A percentile compares a stretch with the other conserved stretches of the same genome.
Conservation (phyloP, 2,797 vertebrate genomes). For the Syndactyla subalaris region DNA sequence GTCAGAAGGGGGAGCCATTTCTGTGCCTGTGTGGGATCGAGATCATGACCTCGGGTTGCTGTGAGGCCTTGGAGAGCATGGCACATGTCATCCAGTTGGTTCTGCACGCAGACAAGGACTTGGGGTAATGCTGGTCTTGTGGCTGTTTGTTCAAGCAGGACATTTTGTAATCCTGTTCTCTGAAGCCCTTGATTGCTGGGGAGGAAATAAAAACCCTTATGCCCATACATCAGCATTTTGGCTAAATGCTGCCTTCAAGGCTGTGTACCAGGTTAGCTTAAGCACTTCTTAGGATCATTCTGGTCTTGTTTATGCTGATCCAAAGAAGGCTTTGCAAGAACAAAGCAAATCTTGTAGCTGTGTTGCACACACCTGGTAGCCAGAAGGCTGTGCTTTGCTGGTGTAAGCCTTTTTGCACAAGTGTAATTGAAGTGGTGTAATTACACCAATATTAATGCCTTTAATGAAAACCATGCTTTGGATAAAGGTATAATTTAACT, state of each 20-base stretch:
- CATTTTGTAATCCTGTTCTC: neutral
- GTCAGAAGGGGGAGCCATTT: neutral
- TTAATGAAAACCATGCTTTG: constrained; percentile 30
- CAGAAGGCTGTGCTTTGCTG: constrained; percentile 25
- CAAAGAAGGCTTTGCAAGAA: constrained; percentile 7
- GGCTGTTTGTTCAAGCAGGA: neutral
- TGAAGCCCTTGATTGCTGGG: neutral
- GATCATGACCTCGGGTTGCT: neutral
- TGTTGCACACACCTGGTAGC: constrained; percentile 7
- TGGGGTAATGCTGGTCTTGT: neutral
- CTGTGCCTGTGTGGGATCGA: neutral
- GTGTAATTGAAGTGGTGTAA: constrained; percentile 37
- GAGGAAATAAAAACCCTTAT: neutral
- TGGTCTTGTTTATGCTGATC: neutral
- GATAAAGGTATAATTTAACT: constrained; percentile 41
- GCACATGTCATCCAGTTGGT: neutral
- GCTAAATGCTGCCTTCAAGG: neutral
- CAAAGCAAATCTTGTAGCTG: constrained; percentile 33
- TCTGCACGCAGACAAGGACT: neutral
- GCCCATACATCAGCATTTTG: neutral
- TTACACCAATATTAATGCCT: constrained; percentile 29
- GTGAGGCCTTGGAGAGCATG: neutral
- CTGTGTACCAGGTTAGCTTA: neutral
- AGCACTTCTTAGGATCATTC: neutral
- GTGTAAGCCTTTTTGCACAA: constrained; percentile 34